phyloP scores from a whole-genome alignment of 2,888 invertebrate species.

The Sipunculus nudus region DNA sequence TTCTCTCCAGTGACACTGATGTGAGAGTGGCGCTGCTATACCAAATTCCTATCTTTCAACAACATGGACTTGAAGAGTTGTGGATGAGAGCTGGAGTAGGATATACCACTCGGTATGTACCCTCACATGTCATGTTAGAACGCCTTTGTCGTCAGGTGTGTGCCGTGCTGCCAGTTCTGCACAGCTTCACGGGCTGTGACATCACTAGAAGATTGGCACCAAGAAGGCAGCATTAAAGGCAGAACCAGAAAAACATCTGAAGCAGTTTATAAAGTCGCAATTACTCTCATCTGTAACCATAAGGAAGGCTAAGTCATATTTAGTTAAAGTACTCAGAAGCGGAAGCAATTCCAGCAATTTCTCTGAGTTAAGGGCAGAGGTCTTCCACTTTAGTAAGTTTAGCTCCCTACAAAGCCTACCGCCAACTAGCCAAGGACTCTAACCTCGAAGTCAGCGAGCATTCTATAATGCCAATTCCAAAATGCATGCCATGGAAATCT shows the following conservation, averaged over 20 bases:
- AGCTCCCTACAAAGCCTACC: constrained; percentile 8
- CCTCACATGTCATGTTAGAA: constrained; percentile 4
- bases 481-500: constrained; percentile 9
- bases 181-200: constrained; percentile 15
- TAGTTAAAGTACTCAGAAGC: constrained; percentile 13
- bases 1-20: constrained; percentile 17
- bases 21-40: constrained; percentile 18
- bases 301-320: background rate
- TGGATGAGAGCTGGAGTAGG: constrained; percentile 18
- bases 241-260: constrained; percentile 10
- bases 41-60: constrained; percentile 15
- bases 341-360: constrained; percentile 7
- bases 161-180: constrained; percentile 7
- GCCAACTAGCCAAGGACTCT: constrained; percentile 13
- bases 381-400: background rate
- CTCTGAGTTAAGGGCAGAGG: background rate
- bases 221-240: constrained; percentile 18
- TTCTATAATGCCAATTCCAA: constrained; percentile 9
- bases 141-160: constrained; percentile 6
- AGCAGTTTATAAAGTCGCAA: background rate
- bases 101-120: background rate
- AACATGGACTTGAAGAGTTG: constrained; percentile 13
- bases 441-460: constrained; percentile 9
- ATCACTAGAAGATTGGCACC: constrained; percentile 15
- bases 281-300: background rate